Percentiles rank a stretch among this genome's conserved stretches.
These are phyloP conservation scores for Ylistrum balloti DNA, from an alignment of 1,140 invertebrate species.

Conservation along the genomic window DNA sequence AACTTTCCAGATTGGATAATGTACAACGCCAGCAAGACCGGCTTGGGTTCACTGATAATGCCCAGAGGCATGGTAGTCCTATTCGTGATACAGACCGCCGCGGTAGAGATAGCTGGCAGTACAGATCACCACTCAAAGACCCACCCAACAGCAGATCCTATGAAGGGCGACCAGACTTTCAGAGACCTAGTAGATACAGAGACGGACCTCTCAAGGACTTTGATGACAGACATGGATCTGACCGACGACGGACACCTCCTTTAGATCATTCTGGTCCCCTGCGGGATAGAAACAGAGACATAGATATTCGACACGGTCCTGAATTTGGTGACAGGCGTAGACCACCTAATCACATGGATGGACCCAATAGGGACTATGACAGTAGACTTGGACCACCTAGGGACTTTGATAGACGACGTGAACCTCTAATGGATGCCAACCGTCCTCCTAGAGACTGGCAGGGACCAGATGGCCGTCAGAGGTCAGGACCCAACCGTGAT, in stretches of 20 bases:
- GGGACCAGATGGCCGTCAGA: not conserved
- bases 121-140: constrained; percentile 27
- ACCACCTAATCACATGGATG: constrained; percentile 27
- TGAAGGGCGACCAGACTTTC: not conserved
- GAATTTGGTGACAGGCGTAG: not conserved
- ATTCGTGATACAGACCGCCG: not conserved
- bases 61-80: not conserved
- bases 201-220: not conserved
- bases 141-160: not conserved
- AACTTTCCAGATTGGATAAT: constrained; percentile 89
- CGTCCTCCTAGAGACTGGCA: constrained; percentile 35
- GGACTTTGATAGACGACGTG: constrained; percentile 40
- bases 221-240: not conserved
- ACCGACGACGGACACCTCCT: constrained; percentile 47
- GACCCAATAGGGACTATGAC: constrained; percentile 41
- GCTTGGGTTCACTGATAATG: not conserved
- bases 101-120: not conserved
- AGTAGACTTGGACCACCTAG: constrained; percentile 44
- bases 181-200: not conserved
- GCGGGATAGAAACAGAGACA: constrained; percentile 34
- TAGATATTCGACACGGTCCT: not conserved
- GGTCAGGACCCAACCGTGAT: not conserved
- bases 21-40: constrained; percentile 85
- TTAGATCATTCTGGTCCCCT: not conserved
- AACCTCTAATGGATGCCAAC: constrained; percentile 9